These are phyloP conservation scores for Cranoglanis bouderius DNA, from an alignment of 2,113 vertebrate genomes.

Conservation along the genomic window DNA sequence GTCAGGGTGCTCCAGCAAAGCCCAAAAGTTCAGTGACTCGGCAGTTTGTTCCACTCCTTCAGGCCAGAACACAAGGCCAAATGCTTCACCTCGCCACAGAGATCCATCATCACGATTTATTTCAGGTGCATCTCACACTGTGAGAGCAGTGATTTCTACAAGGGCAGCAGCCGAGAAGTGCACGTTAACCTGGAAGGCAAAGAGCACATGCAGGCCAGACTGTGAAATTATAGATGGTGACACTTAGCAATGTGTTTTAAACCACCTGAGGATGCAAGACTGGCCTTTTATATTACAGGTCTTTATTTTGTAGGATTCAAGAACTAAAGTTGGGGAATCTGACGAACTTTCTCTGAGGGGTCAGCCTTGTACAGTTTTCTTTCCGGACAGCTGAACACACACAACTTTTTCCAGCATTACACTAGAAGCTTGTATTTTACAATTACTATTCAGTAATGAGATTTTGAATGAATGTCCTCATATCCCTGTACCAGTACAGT, in stretches of 20 bases:
- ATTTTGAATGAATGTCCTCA: not conserved
- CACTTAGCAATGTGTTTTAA: slow-evolving; percentile 7
- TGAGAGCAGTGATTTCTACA: not conserved
- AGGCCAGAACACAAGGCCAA: slow-evolving; percentile 12
- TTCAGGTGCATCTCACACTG: not conserved
- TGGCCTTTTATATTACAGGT: not conserved
- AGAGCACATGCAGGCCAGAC: not conserved
- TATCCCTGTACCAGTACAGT: not conserved
- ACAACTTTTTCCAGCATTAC: not conserved
- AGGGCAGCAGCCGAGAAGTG: not conserved
- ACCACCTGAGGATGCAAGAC: not conserved
- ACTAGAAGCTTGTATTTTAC: not conserved
- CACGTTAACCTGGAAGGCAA: slow-evolving; percentile 3
- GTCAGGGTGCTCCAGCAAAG: not conserved
- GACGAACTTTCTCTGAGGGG: not conserved
- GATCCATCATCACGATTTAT: slow-evolving; percentile 22
- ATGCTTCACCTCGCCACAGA: not conserved
- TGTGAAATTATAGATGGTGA: slow-evolving; percentile 14
- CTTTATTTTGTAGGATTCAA: not conserved
- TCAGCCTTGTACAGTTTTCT: not conserved
- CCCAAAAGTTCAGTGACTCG: not conserved
- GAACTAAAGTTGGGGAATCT: not conserved
- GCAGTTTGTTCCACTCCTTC: slow-evolving; percentile 13
- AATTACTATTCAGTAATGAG: not conserved
- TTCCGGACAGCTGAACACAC: not conserved